These are phyloP conservation scores for Gryon sp. DNA, from an alignment of 1,140 invertebrate species.

Conservation along the genomic window DNA sequence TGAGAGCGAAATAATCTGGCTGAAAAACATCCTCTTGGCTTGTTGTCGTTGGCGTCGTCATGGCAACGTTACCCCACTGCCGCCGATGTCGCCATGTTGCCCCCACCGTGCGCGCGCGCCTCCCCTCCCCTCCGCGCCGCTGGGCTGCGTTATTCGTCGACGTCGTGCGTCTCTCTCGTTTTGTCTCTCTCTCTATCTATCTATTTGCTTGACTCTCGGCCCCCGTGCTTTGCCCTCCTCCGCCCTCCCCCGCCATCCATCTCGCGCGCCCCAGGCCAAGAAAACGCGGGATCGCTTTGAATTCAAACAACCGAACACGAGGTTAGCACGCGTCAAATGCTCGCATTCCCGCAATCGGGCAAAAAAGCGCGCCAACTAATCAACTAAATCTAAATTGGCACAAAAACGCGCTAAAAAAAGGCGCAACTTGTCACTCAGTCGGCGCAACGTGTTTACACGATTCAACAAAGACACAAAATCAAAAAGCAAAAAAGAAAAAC, in stretches of 20 bases:
- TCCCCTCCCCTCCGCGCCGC: conserved; percentile 61
- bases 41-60: conserved; percentile 78
- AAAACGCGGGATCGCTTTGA: conserved; percentile 80
- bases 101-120: conserved; percentile 65
- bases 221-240: conserved; percentile 13
- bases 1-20: conserved; percentile 34
- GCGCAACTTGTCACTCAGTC: no score
- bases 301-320: conserved; percentile 80
- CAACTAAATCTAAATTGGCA: no score
- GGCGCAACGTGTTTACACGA: no score
- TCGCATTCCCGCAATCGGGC: conserved; percentile 71
- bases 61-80: conserved; percentile 71
- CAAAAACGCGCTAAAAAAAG: no score
- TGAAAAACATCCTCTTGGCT: conserved; percentile 75
- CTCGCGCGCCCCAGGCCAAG: conserved; percentile 73
- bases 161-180: neutral
- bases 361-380: conserved; percentile 28
- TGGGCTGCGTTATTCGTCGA: conserved; percentile 43
- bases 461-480: no score
- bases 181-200: conserved; percentile 30
- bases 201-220: conserved; percentile 36
- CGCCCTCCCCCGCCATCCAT: no score
- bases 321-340: conserved; percentile 80
- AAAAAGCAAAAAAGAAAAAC: no score
- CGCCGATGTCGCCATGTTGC: conserved; percentile 49